These are phyloP conservation scores for Lipophrys pholis DNA, from an alignment of 2,113 vertebrate species.

Conservation along the genomic window DNA sequence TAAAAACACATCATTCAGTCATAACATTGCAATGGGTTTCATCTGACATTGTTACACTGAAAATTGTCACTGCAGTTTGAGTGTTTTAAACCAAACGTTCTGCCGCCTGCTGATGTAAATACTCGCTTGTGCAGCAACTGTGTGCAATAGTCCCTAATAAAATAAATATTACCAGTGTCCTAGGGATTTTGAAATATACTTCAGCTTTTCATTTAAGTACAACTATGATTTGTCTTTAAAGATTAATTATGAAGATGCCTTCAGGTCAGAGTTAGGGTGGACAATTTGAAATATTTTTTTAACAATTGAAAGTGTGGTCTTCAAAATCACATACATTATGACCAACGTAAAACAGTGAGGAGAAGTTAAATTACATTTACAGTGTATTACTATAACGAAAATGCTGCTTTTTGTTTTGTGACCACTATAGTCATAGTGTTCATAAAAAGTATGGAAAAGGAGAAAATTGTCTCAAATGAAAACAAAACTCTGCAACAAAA, in stretches of 20 bases:
- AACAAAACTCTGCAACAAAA: conserved; percentile 17
- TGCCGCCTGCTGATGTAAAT: not conserved
- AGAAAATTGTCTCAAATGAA: not conserved
- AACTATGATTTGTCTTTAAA: not conserved
- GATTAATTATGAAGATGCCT: not conserved
- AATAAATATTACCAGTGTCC: not conserved
- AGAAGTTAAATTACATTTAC: no score
- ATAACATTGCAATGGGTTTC: not conserved
- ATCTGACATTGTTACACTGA: not conserved
- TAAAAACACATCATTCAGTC: not conserved
- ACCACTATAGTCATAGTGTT: no score
- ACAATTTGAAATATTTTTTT: no score
- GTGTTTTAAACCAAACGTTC: not conserved
- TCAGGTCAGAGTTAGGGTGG: no score
- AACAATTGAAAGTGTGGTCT: no score
- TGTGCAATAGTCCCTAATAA: not conserved
- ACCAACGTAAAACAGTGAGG: not conserved
- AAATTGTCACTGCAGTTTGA: not conserved
- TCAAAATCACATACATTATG: not conserved
- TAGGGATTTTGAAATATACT: not conserved
- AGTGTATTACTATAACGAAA: no score
- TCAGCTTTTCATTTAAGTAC: not conserved
- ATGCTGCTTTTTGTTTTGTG: no score
- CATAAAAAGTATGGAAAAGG: no score
- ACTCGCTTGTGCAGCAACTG: not conserved